Evolutionary conservation across 2,113 vertebrate species (phyloP).

Genomic region (human): DNA sequence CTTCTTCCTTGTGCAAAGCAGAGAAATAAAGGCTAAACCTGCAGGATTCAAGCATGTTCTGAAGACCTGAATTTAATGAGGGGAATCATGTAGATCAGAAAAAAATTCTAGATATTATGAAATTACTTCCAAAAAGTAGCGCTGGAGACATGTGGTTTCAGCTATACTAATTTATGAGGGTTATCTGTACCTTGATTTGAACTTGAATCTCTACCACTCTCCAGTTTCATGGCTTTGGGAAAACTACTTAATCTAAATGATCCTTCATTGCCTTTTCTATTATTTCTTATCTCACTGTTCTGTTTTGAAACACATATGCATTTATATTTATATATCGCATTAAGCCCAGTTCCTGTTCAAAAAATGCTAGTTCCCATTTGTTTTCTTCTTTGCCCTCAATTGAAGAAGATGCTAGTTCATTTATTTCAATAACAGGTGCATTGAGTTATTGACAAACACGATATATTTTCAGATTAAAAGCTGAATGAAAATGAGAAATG

Average conservation of each 20-base stretch:
- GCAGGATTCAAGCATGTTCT: background rate
- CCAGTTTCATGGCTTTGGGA: background rate
- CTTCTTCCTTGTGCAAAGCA: background rate
- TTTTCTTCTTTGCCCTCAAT: background rate
- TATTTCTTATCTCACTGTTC: background rate
- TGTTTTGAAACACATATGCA: background rate
- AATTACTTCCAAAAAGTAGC: background rate
- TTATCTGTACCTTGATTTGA: background rate
- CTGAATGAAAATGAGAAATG: background rate
- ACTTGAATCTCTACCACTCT: background rate
- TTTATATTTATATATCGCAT: background rate
- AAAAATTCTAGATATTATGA: background rate
- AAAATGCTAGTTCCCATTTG: background rate
- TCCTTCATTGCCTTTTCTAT: background rate
- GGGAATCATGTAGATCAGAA: background rate
- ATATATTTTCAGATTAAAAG: constrained; percentile 13
- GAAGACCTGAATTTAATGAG: background rate
- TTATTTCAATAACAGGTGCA: background rate
- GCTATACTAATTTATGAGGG: background rate
- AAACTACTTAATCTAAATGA: background rate
- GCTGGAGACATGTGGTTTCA: no score
- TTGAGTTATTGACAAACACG: background rate
- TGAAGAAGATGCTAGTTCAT: background rate
- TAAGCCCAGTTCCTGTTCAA: background rate
- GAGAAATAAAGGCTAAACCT: background rate